Conservation (phyloP, 2,888 invertebrate species). For the Lepidochrysops patricia region DNA sequence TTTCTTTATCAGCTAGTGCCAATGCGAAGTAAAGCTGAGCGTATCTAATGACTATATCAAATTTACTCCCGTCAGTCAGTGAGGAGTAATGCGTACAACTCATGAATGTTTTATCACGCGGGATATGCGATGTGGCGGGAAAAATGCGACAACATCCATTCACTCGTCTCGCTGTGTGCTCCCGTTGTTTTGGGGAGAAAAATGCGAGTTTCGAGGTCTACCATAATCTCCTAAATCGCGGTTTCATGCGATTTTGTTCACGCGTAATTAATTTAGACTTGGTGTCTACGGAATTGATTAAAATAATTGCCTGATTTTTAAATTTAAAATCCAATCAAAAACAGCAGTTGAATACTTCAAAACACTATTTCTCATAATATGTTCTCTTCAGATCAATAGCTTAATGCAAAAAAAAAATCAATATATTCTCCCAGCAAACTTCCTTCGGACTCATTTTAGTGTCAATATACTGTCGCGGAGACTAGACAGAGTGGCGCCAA, state of each 20-base stretch:
- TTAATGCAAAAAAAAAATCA: background rate
- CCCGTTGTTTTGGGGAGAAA: conserved; percentile 57
- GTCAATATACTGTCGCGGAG: conserved; percentile 24
- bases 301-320: no score
- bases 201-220: conserved; percentile 44
- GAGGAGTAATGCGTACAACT: conserved; percentile 58
- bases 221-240: conserved; percentile 47
- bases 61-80: conserved; percentile 27
- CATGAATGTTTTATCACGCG: conserved; percentile 66
- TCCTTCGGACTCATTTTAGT: conserved; percentile 15
- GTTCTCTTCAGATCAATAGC: background rate
- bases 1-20: background rate
- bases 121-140: conserved; percentile 57
- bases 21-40: background rate
- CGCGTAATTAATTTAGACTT: background rate
- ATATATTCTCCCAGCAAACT: background rate
- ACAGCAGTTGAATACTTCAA: background rate
- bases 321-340: background rate
- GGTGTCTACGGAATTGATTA: background rate
- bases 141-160: conserved; percentile 64
- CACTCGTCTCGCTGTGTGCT: conserved; percentile 66
- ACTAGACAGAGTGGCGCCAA: conserved; percentile 50
- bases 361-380: background rate
- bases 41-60: background rate
- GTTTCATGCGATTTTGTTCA: conserved; percentile 32